Evolutionary conservation across 2,888 invertebrate genomes (phyloP).

Genomic region (Endomychus coccineus): DNA sequence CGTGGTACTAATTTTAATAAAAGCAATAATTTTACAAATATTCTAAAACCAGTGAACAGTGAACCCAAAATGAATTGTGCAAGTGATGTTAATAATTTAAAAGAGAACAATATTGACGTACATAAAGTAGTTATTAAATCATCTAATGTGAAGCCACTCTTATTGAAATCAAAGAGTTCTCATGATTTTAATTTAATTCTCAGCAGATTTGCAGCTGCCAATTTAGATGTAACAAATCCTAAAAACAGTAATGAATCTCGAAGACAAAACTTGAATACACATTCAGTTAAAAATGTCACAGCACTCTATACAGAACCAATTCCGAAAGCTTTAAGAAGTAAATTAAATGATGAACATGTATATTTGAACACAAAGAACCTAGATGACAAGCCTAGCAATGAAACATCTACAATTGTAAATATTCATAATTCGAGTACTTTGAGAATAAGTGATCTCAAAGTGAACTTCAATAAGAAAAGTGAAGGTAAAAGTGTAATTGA

Average conservation of each 20-base stretch:
- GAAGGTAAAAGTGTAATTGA: conserved; percentile 7
- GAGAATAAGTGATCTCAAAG: conserved; percentile 26
- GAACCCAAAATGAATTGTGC: conserved; percentile 32
- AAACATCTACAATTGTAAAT: conserved; percentile 2
- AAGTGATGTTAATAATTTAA: conserved; percentile 22
- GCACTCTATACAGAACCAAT: conserved; percentile 37
- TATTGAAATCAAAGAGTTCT: conserved; percentile 32
- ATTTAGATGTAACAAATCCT: conserved; percentile 12
- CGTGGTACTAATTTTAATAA: conserved; percentile 23
- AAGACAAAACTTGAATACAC: too few species aligned
- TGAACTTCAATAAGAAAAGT: conserved; percentile 5
- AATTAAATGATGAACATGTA: conserved; percentile 17
- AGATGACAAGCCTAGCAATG: conserved; percentile 2
- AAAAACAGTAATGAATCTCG: conserved; percentile 12
- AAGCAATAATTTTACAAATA: conserved; percentile 26
- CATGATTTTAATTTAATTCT: conserved; percentile 33
- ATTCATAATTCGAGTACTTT: conserved; percentile 32
- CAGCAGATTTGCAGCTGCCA: conserved; percentile 30
- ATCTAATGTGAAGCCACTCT: conserved; percentile 20
- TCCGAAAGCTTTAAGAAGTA: conserved; percentile 33
- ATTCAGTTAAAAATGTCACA: conserved; percentile 23
- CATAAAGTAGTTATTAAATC: conserved; percentile 1
- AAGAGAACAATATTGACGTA: background rate
- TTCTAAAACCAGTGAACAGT: conserved; percentile 10
- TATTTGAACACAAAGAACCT: conserved; percentile 5